Percentiles rank a stretch among this genome's conserved stretches.
Conservation (phyloP, 2,888 invertebrate genomes). For the Agonopterix alstromeriana region DNA sequence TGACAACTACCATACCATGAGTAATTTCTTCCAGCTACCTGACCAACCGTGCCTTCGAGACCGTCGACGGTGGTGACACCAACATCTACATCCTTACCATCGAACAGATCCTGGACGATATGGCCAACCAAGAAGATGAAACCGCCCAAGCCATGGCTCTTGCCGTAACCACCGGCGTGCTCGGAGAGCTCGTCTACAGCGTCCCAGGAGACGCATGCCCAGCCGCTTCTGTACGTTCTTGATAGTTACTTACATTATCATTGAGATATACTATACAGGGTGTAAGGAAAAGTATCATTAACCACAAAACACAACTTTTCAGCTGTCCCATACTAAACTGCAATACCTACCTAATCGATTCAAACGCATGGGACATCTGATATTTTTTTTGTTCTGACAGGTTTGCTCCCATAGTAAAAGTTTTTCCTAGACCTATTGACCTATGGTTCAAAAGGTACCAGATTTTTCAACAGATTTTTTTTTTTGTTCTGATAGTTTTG, state of each 20-base stretch:
- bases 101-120: constrained; percentile 25
- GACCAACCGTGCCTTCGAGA: constrained; percentile 23
- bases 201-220: constrained; percentile 46
- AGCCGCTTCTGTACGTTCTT: constrained; percentile 41
- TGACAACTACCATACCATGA: no score
- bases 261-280: neutral
- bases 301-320: no score
- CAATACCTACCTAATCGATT: no score
- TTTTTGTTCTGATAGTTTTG: no score
- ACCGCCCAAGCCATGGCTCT: constrained; percentile 31
- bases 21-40: constrained; percentile 15
- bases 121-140: constrained; percentile 23
- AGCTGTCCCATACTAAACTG: no score
- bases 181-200: constrained; percentile 34
- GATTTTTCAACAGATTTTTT: no score
- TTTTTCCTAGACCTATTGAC: no score
- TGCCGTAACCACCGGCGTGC: constrained; percentile 25
- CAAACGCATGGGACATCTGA: no score
- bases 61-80: constrained; percentile 36
- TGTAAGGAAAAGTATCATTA: no score
- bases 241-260: neutral
- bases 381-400: no score
- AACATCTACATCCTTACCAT: constrained; percentile 27
- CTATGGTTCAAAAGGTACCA: no score
- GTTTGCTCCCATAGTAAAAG: no score